A percentile compares a stretch with the other conserved stretches of the same genome.
Conservation (phyloP, 2,797 vertebrate genomes). For the Pteronotus mesoamericanus region DNA sequence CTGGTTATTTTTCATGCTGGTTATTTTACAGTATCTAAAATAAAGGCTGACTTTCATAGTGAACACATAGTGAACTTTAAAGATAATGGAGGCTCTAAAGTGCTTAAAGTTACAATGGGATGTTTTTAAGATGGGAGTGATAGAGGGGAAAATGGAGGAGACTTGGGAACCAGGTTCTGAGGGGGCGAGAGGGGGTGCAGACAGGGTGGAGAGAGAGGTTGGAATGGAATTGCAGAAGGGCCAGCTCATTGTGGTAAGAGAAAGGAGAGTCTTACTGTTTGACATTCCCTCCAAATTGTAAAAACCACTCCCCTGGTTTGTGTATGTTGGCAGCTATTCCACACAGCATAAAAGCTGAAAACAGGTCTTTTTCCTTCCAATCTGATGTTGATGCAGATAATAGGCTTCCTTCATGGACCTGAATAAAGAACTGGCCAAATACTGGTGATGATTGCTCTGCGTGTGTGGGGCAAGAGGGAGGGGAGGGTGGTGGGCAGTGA, state of each 20-base stretch:
- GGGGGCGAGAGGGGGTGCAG: no score
- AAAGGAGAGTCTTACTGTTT: neutral
- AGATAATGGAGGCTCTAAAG: neutral
- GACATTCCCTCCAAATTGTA: neutral
- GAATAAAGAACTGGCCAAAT: neutral
- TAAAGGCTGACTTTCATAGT: neutral
- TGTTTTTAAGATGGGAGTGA: neutral
- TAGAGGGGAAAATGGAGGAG: neutral
- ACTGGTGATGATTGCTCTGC: neutral
- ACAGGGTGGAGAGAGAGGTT: neutral
- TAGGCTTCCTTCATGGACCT: neutral
- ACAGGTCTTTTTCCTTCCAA: neutral
- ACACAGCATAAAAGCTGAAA: neutral
- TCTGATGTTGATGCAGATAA: neutral
- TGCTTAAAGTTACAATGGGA: neutral
- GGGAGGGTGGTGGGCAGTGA: neutral
- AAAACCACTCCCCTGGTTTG: neutral
- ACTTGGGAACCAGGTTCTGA: neutral
- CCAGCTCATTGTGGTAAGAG: neutral
- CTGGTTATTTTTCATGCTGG: neutral
- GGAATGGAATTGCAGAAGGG: neutral
- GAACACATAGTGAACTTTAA: neutral
- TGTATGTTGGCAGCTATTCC: neutral
- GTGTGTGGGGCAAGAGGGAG: neutral
- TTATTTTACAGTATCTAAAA: neutral